Conservation (phyloP, 2,113 vertebrate genomes). For the Oreotrochilus melanogaster region DNA sequence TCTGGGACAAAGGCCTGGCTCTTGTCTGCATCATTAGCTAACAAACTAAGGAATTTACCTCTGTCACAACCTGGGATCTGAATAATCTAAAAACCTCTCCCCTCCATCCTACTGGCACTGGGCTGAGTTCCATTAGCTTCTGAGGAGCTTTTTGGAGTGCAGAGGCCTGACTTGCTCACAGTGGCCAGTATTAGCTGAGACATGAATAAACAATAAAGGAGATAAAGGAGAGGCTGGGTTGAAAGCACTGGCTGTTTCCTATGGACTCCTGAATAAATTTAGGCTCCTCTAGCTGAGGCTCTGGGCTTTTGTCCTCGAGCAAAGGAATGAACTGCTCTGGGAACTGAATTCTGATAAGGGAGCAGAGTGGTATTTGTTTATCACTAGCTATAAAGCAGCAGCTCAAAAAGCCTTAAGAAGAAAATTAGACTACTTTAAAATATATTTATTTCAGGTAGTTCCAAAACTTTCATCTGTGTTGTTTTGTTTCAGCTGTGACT, state of each 20-base stretch:
- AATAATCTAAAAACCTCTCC: background rate
- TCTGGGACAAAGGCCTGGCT: background rate
- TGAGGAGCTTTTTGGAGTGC: background rate
- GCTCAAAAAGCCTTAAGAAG: background rate
- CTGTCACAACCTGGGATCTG: constrained; percentile 49
- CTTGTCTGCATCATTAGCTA: background rate
- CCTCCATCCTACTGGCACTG: background rate
- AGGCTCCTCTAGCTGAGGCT: background rate
- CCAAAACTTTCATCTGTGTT: background rate
- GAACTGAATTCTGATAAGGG: background rate
- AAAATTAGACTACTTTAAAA: background rate
- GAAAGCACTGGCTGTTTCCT: constrained; percentile 56
- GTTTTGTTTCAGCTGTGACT: background rate
- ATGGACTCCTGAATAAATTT: constrained; percentile 44
- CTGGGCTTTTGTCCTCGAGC: background rate
- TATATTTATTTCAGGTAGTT: background rate
- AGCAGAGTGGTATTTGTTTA: background rate
- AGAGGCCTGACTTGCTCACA: constrained; percentile 30
- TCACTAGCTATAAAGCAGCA: background rate
- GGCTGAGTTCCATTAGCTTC: constrained; percentile 36
- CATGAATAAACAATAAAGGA: constrained; percentile 40
- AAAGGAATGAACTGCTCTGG: background rate
- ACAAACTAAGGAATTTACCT: constrained; percentile 21
- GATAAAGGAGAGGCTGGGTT: constrained; percentile 47
- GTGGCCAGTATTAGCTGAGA: constrained; percentile 7